Base-by-base conservation (phyloP, 2,888 invertebrate species). In the Dicyrtomina minuta region DNA sequence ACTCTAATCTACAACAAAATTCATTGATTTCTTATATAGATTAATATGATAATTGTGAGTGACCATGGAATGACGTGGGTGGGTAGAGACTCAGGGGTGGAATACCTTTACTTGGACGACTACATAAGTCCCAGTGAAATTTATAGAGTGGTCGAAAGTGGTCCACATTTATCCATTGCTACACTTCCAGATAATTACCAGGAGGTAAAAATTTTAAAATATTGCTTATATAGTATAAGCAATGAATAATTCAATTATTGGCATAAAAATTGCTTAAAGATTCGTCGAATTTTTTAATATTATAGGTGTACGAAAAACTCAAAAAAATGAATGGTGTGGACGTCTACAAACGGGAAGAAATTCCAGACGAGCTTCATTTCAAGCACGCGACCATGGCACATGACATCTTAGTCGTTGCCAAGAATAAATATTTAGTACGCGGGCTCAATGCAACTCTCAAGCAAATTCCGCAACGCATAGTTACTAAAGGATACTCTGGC, bases 311-410 rank as follows among this genome's bases (percentile, higher is more conserved):
- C 33, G 33, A 33, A 3, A 33, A 8, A 33, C 33, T 33, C 4
- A 33, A 33, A 8, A 3, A 5, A 33, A 33, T 33, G 3, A 3
- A 3, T 33, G 33, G 33, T 8, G 8, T 8, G 3, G 74, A 76
- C 58, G 81, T 82, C 6, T 83, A 82, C 77, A 79, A 77, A 56
- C 81, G 81, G 69, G 79, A 81, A 61, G 81, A 84, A 15, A 81
- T 84, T 53, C 84, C 84, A 0, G 81, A 80, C 2, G 75, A 79
- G 22, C 83, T 80, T 75, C 83, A 84, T 76, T 83, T 83, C 78
- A 79, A 79, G 66, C 80, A 83, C 68, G 81, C 81, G 71, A 72
- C 80, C 22, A 76, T 84, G 24, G 81, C 83, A 17, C 79, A 81
- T 68, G 43, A 43, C n/a, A 39, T 73, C 17, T 44, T 70, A 64